These are phyloP conservation scores for Pocillopora grandis DNA, from an alignment of 92 coral and sea anemone species.

Conservation along the genomic window DNA sequence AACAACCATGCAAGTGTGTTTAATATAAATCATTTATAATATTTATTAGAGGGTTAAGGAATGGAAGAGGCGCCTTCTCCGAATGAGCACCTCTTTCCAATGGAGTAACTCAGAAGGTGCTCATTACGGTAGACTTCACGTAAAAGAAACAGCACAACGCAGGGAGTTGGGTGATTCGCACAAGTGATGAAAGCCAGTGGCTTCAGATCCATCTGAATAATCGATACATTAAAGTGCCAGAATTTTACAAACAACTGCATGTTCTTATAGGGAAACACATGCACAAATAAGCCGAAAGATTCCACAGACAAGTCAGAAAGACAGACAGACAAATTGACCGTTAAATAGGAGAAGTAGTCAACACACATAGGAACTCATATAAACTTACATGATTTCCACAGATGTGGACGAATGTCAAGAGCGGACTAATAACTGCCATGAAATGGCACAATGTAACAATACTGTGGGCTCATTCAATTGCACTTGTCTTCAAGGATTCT, in stretches of 20 bases:
- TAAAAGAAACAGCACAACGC: not conserved
- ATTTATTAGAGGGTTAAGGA: not conserved
- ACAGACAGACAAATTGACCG: too few species aligned
- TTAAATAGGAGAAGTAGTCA: too few species aligned
- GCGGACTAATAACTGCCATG: not conserved
- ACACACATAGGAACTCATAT: too few species aligned
- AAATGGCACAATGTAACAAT: not conserved
- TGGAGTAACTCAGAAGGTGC: not conserved
- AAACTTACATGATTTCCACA: too few species aligned
- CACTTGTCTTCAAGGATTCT: conserved; percentile 1
- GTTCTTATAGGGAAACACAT: too few species aligned
- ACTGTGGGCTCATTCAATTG: conserved; percentile 12
- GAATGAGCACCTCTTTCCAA: not conserved
- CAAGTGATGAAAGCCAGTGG: not conserved
- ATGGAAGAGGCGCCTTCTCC: not conserved
- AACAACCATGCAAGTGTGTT: too few species aligned
- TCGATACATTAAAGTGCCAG: not conserved
- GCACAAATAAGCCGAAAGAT: too few species aligned
- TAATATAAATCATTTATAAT: not conserved
- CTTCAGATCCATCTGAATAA: not conserved
- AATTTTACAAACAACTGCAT: too few species aligned
- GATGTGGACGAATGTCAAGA: too few species aligned
- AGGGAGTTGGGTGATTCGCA: not conserved
- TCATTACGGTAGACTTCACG: not conserved
- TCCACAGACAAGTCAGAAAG: too few species aligned